Evolutionary conservation across 2,113 vertebrate genomes (phyloP), one percentile per base, ranked within the genome.

Genomic region (Rhegmatorhina hoffmannsi): DNA sequence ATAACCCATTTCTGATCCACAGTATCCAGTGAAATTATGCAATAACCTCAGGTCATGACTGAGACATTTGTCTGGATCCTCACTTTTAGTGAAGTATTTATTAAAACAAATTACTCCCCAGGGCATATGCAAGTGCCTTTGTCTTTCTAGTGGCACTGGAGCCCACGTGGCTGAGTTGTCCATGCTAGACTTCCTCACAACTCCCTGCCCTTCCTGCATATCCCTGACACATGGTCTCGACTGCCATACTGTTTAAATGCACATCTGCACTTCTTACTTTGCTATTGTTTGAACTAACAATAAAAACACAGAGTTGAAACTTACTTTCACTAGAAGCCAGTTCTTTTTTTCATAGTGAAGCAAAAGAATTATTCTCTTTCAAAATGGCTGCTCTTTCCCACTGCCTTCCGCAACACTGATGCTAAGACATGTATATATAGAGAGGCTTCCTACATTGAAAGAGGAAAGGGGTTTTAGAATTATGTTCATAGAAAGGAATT

Each of bases 361-460:
- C 56, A 84, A 33, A 70, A 85, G 3, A 79, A 83, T 63, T 66
- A 20, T 25, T 81, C 68, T 50, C 40, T 67, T 81, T 74, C 83
- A 94, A 96, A 89, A 95, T 92, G 91, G 76, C 60, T 81, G 64
- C 73, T 78, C 18, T 44, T 63, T 77, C 52, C 64, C 68, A 63
- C 26, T 70, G 83, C 82, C 86, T 93, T 56, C 5, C 9, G 60
- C 47, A 86, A 52, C 15, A 11, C 38, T 77, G 75, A 81, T 67
- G 59, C 31, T 55, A 87, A 93, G 76, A 40, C 43, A 66, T 36
- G 33, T 74, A 77, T 55, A 72, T 92, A 92, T 76, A 66, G 59
- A 77, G 59, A 31, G 55, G 43, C 56, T 87, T 90, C 43, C 80
- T 50, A 74, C 2, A 0, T 33, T 87, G 60, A 50, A 56, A 93